Evolutionary conservation across 2,113 vertebrate genomes (phyloP).

Genomic region (Planiliza haematocheilus): DNA sequence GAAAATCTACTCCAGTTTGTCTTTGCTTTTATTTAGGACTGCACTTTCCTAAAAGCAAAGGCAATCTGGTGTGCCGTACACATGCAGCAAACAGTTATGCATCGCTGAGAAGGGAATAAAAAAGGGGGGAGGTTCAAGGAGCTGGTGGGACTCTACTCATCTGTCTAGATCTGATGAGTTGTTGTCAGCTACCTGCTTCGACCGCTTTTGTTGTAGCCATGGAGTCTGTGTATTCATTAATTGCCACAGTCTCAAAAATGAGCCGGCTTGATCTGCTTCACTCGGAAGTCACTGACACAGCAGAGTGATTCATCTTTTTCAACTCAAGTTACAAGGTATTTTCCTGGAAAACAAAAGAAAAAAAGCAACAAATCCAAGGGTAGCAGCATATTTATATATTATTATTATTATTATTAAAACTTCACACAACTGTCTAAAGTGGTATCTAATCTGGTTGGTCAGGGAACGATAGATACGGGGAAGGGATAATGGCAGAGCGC

Average conservation of each 20-base stretch:
- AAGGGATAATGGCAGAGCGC: constrained; percentile 49
- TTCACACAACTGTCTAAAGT: constrained; percentile 51
- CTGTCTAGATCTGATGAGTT: constrained; percentile 19
- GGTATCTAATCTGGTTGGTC: constrained; percentile 63
- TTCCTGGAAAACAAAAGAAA: background rate
- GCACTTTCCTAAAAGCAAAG: no score
- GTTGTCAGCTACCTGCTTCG: constrained; percentile 32
- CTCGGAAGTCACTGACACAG: constrained; percentile 32
- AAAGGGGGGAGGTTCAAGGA: background rate
- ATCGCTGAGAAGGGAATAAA: background rate
- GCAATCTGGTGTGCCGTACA: no score
- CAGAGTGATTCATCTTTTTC: constrained; percentile 37
- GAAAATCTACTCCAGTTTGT: no score
- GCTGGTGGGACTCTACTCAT: background rate
- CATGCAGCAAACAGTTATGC: no score
- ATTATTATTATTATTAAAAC: no score
- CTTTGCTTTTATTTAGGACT: no score
- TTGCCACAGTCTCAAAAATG: constrained; percentile 32
- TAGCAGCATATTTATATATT: background rate
- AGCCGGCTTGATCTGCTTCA: constrained; percentile 30
- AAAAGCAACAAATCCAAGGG: background rate
- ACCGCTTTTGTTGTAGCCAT: constrained; percentile 20
- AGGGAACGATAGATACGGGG: constrained; percentile 46
- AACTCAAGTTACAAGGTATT: constrained; percentile 40
- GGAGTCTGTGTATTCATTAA: constrained; percentile 28